Evolutionary conservation across 2,113 vertebrate species (phyloP).

Genomic region (Phyllostomus hastatus): DNA sequence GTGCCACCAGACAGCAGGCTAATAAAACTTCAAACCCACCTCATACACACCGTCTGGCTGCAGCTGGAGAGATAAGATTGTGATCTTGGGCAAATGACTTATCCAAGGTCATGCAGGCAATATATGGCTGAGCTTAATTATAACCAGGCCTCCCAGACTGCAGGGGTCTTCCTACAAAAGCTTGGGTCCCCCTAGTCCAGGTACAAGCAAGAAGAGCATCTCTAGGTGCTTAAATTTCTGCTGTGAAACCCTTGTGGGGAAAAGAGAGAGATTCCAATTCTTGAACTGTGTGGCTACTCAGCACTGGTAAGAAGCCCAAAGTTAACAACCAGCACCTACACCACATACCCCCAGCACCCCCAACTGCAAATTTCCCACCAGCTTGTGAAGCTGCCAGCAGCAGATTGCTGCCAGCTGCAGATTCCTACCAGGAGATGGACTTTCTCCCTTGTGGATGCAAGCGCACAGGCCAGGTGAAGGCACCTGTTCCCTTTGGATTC

Average conservation of each 20-base stretch:
- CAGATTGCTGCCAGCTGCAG: neutral
- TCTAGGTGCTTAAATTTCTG: neutral
- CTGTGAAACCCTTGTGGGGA: neutral
- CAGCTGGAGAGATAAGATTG: neutral
- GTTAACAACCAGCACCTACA: neutral
- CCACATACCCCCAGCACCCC: neutral
- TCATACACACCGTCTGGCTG: neutral
- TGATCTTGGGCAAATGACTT: conserved; percentile 7
- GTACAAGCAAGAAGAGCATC: neutral
- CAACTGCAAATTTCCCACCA: neutral
- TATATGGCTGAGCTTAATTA: neutral
- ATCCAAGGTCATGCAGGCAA: conserved; percentile 6
- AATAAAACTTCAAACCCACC: neutral
- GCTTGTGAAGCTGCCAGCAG: neutral
- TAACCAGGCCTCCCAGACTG: neutral
- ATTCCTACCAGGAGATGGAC: neutral
- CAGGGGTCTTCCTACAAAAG: neutral
- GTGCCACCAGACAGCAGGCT: neutral
- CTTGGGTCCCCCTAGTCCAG: neutral
- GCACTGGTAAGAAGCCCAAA: neutral
- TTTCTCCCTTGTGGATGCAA: neutral
- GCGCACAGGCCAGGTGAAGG: neutral
- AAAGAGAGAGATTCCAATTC: neutral
- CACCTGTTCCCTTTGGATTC: neutral
- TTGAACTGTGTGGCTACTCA: neutral